Evolutionary conservation across 2,888 invertebrate species (phyloP), one percentile per base, ranked within the genome.

Genomic region (Orthonevra nobilis): DNA sequence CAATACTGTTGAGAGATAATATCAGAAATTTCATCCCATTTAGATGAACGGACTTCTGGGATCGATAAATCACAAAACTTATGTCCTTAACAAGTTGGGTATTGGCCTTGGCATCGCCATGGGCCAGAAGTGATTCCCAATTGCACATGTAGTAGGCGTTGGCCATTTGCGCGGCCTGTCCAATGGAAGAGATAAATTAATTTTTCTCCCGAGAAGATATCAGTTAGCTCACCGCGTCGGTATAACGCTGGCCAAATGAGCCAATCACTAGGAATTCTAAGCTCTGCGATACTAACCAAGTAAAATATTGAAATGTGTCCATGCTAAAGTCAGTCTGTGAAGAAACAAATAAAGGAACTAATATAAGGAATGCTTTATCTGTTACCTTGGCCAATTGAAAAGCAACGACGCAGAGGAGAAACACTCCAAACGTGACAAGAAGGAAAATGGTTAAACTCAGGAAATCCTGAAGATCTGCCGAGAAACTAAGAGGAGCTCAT

Each of bases 1-100:
- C 79, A 68, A 79, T 79, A 48, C 60, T 73, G 19, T 66, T 64
- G 9, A 46, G 72, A 42, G 66, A 79, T 66, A 79, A 66, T 32
- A 66, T 66, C 60, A 79, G 28, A 42, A 73, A 79, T 56, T 68
- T 60, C 79, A 73, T 54, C 32, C 79, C 73, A 56, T 73, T 68
- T 12, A 73, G 54, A 61, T 73, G 73, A 50, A 79, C 66, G 7
- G 79, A 73, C 64, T 79, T 68, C 30, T 73, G 73, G 46, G 73
- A 73, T 48, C 79, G 61, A 79, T 79, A 73, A 60, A 79, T 73
- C 40, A 66, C 79, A 61, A 79, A 79, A 50, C 60, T 50, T 36
- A 79, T 68, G 68, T 68, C 73, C 54, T 50, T 79, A 28, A 79
- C 73, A 50, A 73, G 73, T 73, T 54, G 6, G 28, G 54, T n/a